Evolutionary conservation across 2,888 invertebrate species (phyloP).

Genomic region (Stenodera caucasica): DNA sequence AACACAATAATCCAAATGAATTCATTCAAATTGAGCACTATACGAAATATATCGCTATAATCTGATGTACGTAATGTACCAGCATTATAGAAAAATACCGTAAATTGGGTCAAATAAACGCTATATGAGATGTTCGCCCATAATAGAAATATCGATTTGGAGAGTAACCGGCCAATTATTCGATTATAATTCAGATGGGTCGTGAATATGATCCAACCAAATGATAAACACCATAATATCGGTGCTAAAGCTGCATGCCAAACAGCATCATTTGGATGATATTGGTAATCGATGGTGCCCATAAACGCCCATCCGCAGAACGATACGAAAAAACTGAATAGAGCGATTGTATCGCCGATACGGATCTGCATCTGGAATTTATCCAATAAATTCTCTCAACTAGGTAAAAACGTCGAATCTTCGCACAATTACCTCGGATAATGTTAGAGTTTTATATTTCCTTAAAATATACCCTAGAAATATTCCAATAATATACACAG

Average conservation of each 20-base stretch:
- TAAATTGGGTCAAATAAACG: slow-evolving; percentile 71
- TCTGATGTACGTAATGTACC: slow-evolving; percentile 63
- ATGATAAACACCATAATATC: slow-evolving; percentile 68
- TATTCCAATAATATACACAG: slow-evolving; percentile 71
- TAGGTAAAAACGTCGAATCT: background rate
- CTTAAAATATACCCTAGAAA: slow-evolving; percentile 63
- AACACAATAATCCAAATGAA: slow-evolving; percentile 60
- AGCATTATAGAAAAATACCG: slow-evolving; percentile 71
- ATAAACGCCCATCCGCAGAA: slow-evolving; percentile 66
- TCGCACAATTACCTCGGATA: slow-evolving; percentile 55
- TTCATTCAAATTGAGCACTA: slow-evolving; percentile 65
- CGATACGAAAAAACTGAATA: slow-evolving; percentile 59
- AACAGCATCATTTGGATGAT: slow-evolving; percentile 66
- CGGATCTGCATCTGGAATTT: slow-evolving; percentile 56
- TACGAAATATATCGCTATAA: slow-evolving; percentile 61
- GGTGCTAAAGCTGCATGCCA: slow-evolving; percentile 71
- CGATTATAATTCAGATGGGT: slow-evolving; percentile 65
- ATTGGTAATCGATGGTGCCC: slow-evolving; percentile 64
- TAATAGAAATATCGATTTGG: slow-evolving; percentile 65
- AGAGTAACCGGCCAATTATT: slow-evolving; percentile 59
- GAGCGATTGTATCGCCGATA: slow-evolving; percentile 61
- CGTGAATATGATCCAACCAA: slow-evolving; percentile 69
- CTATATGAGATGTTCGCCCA: slow-evolving; percentile 72
- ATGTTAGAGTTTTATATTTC: slow-evolving; percentile 53
- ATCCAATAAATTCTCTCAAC: background rate